Percentiles rank a stretch among this genome's conserved stretches.
These are phyloP conservation scores for Diplosoma virens DNA, from an alignment of 23 tunicate species.

Conservation along the genomic window DNA sequence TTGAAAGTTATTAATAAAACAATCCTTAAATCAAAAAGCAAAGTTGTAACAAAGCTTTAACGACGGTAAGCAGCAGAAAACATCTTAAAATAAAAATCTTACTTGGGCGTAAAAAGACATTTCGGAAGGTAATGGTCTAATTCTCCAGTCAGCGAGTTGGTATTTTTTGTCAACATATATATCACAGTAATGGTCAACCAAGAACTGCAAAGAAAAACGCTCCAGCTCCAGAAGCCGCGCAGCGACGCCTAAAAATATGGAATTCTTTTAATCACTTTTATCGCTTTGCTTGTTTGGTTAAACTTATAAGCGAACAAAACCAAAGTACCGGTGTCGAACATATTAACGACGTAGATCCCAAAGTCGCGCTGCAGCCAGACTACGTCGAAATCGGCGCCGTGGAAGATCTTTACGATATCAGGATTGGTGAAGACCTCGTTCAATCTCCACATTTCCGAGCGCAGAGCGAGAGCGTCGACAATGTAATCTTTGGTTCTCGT, in stretches of 20 bases:
- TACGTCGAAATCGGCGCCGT: conserved; percentile 88
- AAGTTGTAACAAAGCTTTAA: too few species aligned
- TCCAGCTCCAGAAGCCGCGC: conserved; percentile 33
- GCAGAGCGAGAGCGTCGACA: conserved; percentile 78
- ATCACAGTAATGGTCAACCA: conserved; percentile 77
- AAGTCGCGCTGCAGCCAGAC: conserved; percentile 94
- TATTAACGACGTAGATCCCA: conserved; percentile 92
- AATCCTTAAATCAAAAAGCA: too few species aligned
- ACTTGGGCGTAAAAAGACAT: conserved; percentile 90
- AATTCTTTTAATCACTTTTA: neutral
- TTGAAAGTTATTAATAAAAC: too few species aligned
- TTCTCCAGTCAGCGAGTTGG: conserved; percentile 98
- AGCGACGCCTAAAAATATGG: conserved; percentile 47
- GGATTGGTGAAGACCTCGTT: conserved; percentile 89
- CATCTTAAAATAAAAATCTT: neutral
- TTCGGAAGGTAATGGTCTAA: conserved; percentile 84
- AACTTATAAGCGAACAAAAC: too few species aligned
- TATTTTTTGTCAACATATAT: conserved; percentile 78
- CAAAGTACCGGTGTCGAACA: conserved; percentile 85
- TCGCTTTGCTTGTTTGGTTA: too few species aligned
- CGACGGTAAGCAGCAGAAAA: too few species aligned
- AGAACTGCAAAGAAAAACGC: conserved; percentile 66
- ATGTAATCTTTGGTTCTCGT: conserved; percentile 82
- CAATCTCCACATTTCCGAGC: conserved; percentile 65
- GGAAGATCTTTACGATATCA: conserved; percentile 85